phyloP scores from a whole-genome alignment of 2,888 invertebrate genomes.

The Coelinius sp. region DNA sequence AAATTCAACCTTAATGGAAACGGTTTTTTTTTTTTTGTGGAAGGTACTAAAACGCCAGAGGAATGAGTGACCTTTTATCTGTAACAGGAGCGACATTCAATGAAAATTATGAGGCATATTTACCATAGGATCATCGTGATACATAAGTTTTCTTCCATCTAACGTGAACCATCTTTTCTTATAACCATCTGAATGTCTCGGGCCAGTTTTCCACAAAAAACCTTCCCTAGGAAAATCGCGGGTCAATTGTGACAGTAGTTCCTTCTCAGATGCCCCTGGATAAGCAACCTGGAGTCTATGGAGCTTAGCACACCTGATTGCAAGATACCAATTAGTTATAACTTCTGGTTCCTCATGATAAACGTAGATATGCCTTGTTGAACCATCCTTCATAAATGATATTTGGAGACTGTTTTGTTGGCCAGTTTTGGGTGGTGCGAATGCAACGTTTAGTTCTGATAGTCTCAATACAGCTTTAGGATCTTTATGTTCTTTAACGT shows the following conservation, averaged over 20 bases:
- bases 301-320: constrained; percentile 87
- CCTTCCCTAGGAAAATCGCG: constrained; percentile 90
- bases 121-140: constrained; percentile 87
- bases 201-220: constrained; percentile 92
- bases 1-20: no score
- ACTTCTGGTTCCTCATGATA: constrained; percentile 89
- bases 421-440: constrained; percentile 86
- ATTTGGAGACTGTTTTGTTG: constrained; percentile 87
- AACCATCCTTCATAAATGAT: constrained; percentile 87
- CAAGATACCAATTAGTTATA: constrained; percentile 88
- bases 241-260: constrained; percentile 81
- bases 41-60: no score
- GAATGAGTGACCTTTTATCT: no score
- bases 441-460: constrained; percentile 87
- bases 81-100: no score
- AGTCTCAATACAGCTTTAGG: constrained; percentile 87
- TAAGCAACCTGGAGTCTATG: constrained; percentile 88
- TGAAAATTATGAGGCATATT: constrained; percentile 43
- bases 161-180: constrained; percentile 91
- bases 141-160: constrained; percentile 92
- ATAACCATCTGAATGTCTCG: constrained; percentile 84
- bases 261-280: constrained; percentile 82
- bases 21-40: no score
- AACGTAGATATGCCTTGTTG: constrained; percentile 89
- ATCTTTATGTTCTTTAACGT: constrained; percentile 79